Base-by-base conservation (phyloP, 1,140 invertebrate genomes). In the Cephus cinctus region DNA sequence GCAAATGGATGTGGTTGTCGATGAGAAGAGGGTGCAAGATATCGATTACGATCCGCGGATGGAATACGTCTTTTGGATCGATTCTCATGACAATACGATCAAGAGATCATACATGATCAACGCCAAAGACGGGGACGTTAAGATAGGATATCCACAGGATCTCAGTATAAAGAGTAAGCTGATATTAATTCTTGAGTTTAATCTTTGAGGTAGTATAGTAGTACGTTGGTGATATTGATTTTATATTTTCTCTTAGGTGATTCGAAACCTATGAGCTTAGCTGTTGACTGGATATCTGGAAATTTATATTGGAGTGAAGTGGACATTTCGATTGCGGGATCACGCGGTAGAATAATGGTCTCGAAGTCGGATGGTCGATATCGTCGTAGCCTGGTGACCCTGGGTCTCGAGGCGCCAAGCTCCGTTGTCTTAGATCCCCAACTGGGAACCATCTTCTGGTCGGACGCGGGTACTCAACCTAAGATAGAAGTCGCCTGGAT, bases 271-370 rank as follows among this genome's bases (percentile, higher is more conserved):
- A 90, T 88, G 0, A 86, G 87, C 5, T 69, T 98, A 0, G 88
- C 93, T 1, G 81, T 97, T 0, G 95, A 98, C 69, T 98, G 94
- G 89, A 81, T 96, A 11, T 89, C 86, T 4, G 88, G 88, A 39
- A 97, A 97, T 75, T 75, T 98, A 0, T 98, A 96, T 67, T 98
- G 94, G 94, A 91, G 91, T 0, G 94, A 98, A 69, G 81, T 86
- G 0, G 90, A 94, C 59, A 67, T 85, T 14, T 84, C 84, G 1
- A 86, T 86, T 0, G 81, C 84, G 0, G 87, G 87, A 63, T 82
- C 84, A 0, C 78, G 81, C 30, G 88, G 92, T 9, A 79, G 86
- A 43, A 84, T 98, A 2, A 87, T 95, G 79, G 92, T 96, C 1
- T 84, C 92, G 1, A 87, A 88, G 64, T 85, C 87, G 1, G 95